Evolutionary conservation across 2,797 vertebrate genomes (phyloP), one percentile per base, ranked within the genome.

Genomic region (Pseudochaenichthys georgianus): DNA sequence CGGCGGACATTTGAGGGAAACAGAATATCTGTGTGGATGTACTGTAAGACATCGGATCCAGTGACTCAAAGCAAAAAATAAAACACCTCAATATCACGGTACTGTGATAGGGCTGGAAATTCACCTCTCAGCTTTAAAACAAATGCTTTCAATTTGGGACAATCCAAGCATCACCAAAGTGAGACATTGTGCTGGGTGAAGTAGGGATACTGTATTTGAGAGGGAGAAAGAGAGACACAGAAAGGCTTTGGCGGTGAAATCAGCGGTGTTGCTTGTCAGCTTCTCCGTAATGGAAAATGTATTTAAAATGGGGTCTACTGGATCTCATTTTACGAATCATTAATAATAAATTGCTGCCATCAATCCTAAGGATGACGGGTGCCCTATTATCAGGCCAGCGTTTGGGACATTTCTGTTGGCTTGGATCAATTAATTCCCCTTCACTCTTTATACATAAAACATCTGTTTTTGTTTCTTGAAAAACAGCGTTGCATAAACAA

Each of bases 271-370:
- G 89, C 92, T 87, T 90, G 89, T 94, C 94, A 92, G 91, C 89
- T 91, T 55, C 88, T 86, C 78, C 63, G 72, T 94, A 94, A 95
- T 95, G 89, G 92, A 95, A 95, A 94, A 94, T 94, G 90, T 95
- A 94, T 95, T 95, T 95, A 94, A 95, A 94, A 95, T 94, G 93
- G 93, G 92, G 93, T 92, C 92, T 94, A 94, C 94, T 95, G 93
- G 92, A 95, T 94, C 93, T 96, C 94, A 95, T 95, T 95, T 95
- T 95, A 95, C 93, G 94, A 94, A 94, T 95, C 95, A 95, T 96
- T 95, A 96, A 95, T 96, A 95, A 95, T 96, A 94, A 94, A 95
- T 95, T 94, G 94, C 88, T 87, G 91, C 93, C 94, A 95, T 96
- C 94, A 94, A 94, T 96, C 93, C 94, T 95, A 94, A 95, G 94